These are phyloP conservation scores for Galaxias olidus DNA, from an alignment of 2,797 vertebrate species.

Conservation along the genomic window DNA sequence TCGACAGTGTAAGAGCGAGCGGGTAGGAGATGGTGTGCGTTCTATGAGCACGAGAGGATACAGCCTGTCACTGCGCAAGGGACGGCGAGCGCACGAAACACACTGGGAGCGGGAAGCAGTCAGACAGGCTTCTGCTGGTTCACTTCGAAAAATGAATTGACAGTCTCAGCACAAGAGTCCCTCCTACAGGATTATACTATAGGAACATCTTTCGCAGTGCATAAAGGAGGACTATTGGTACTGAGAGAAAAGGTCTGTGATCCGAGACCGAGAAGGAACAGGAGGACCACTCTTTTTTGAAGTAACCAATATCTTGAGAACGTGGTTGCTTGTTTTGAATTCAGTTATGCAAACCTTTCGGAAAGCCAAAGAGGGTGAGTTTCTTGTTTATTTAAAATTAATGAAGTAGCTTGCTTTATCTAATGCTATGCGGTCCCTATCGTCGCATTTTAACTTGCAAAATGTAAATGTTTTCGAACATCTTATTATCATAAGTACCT, in stretches of 20 bases:
- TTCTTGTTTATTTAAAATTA: constrained; percentile 3
- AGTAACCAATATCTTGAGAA: constrained; percentile 16
- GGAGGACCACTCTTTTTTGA: constrained; percentile 32
- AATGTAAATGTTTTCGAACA: too few species aligned
- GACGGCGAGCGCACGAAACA: constrained; percentile 20
- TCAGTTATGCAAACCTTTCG: constrained; percentile 35
- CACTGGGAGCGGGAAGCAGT: constrained; percentile 29
- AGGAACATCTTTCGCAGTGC: neutral
- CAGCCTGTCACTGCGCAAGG: constrained; percentile 24
- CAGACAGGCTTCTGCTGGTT: neutral
- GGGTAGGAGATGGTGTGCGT: constrained; percentile 8
- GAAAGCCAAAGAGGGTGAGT: constrained; percentile 30
- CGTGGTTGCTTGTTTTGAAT: constrained; percentile 20
- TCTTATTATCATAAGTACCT: too few species aligned
- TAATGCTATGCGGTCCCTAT: too few species aligned
- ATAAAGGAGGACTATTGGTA: constrained; percentile 1
- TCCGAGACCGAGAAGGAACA: constrained; percentile 30
- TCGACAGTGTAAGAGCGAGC: constrained; percentile 19
- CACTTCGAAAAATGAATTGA: constrained; percentile 1
- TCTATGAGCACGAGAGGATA: constrained; percentile 2
- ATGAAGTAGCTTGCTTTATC: too few species aligned
- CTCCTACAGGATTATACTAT: constrained; percentile 9
- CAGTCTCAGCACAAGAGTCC: neutral
- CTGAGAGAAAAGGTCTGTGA: constrained; percentile 5
- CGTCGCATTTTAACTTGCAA: too few species aligned